Evolutionary conservation across 1,140 invertebrate species (phyloP).

Genomic region (Neodiprion virginianus): DNA sequence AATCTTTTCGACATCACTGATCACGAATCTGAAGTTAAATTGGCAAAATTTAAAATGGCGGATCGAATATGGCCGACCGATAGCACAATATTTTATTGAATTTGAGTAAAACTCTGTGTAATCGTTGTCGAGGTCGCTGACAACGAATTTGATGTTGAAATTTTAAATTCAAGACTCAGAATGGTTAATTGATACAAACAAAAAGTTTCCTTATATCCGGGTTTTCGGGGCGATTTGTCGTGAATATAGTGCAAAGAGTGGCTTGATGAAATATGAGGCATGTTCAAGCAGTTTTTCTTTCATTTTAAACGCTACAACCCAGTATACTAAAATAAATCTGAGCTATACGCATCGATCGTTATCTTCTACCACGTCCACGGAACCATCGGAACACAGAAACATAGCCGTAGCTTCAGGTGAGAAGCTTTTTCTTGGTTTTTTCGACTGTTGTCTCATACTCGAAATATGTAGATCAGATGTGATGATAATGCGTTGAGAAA

Average conservation of each 20-base stretch:
- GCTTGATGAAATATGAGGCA: background rate
- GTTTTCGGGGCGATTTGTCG: background rate
- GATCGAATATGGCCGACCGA: background rate
- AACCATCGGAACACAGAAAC: background rate
- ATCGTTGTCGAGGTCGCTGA: background rate
- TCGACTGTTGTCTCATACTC: background rate
- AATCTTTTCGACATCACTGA: background rate
- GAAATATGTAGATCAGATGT: constrained; percentile 34
- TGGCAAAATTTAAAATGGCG: background rate
- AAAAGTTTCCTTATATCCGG: background rate
- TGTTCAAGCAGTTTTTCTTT: background rate
- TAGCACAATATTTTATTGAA: background rate
- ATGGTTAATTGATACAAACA: background rate
- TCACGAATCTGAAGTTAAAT: background rate
- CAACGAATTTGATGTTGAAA: background rate
- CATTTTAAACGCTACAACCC: background rate
- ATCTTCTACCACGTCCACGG: background rate
- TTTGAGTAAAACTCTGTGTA: background rate
- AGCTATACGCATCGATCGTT: background rate
- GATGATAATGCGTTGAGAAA: constrained; percentile 35
- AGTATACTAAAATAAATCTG: background rate
- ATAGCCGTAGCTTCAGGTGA: constrained; percentile 5
- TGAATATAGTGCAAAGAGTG: background rate
- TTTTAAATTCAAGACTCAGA: background rate
- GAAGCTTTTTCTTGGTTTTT: background rate